Evolutionary conservation across 2,113 vertebrate species (phyloP).

Genomic region (Sebastes schlegelii): DNA sequence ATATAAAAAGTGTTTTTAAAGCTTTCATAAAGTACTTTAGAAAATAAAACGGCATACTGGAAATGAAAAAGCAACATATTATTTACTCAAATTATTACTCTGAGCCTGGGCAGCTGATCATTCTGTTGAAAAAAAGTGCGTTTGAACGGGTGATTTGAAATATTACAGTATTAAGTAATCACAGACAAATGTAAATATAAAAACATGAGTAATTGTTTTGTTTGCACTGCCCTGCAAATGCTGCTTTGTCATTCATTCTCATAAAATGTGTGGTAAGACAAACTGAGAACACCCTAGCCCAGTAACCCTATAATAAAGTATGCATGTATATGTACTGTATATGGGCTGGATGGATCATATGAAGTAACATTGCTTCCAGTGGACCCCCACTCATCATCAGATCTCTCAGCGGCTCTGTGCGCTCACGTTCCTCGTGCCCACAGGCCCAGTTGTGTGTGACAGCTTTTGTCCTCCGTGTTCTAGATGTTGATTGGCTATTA

Average conservation of each 20-base stretch:
- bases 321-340: neutral
- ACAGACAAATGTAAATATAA: neutral
- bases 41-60: neutral
- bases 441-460: constrained; percentile 53
- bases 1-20: neutral
- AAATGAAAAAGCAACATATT: neutral
- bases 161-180: neutral
- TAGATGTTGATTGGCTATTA: constrained; percentile 83
- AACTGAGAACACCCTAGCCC: neutral
- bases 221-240: neutral
- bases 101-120: neutral
- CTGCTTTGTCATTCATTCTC: neutral
- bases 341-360: neutral
- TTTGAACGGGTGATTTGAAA: neutral
- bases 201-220: neutral
- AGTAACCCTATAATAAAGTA: neutral
- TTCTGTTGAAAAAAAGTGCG: neutral
- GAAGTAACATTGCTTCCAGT: constrained; percentile 6
- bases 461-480: constrained; percentile 84
- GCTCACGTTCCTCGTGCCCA: constrained; percentile 9
- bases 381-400: constrained; percentile 7
- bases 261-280: neutral
- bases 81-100: neutral
- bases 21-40: neutral
- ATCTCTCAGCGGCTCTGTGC: constrained; percentile 44